Conservation (phyloP, 1,140 invertebrate genomes). For the Ridgeia piscesae region DNA sequence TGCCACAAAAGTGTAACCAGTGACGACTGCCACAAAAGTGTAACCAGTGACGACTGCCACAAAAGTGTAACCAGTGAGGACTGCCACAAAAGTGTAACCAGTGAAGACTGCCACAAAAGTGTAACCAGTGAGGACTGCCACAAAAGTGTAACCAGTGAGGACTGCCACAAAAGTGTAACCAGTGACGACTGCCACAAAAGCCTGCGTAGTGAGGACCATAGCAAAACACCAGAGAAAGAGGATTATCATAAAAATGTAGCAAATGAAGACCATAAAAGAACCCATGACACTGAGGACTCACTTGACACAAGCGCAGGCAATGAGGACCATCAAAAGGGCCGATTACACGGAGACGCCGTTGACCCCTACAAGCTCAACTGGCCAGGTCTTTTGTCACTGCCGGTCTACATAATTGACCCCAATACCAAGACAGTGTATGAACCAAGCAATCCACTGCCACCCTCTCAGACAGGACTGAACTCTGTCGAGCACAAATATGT, state of each 20-base stretch:
- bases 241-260: no score
- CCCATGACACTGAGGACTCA: no score
- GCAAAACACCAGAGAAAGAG: neutral
- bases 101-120: no score
- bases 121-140: no score
- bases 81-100: no score
- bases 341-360: neutral
- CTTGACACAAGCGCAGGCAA: no score
- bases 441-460: constrained; percentile 21
- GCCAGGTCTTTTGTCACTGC: constrained; percentile 21
- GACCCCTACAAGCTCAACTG: constrained; percentile 22
- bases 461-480: constrained; percentile 7
- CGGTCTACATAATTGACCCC: constrained; percentile 25
- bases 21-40: neutral
- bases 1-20: neutral
- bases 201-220: neutral
- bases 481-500: constrained; percentile 28
- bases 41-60: neutral
- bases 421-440: constrained; percentile 20
- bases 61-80: no score
- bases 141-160: neutral
- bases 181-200: neutral
- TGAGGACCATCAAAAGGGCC: no score
- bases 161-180: neutral
- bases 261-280: no score